These are phyloP conservation scores for Solea senegalensis DNA, from an alignment of 2,113 vertebrate species.

Conservation along the genomic window DNA sequence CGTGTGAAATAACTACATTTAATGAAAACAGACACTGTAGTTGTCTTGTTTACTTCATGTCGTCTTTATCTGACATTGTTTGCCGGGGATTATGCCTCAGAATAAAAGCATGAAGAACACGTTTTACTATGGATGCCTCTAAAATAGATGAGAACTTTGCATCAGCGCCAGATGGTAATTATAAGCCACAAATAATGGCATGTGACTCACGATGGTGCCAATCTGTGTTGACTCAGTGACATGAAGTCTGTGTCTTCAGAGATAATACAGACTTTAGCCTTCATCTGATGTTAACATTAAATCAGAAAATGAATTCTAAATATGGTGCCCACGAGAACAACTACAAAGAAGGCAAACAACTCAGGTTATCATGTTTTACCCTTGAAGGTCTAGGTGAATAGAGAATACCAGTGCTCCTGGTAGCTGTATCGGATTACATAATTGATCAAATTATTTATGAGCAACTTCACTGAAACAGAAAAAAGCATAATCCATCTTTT, in stretches of 20 bases:
- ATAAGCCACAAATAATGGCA: slow-evolving; percentile 59
- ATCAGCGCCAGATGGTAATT: slow-evolving; percentile 63
- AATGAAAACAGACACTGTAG: slow-evolving; percentile 57
- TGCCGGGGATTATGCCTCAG: slow-evolving; percentile 44
- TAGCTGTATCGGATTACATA: slow-evolving; percentile 46
- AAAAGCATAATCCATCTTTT: slow-evolving; percentile 35
- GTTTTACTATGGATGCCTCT: slow-evolving; percentile 50
- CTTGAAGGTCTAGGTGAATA: not conserved
- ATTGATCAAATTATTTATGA: slow-evolving; percentile 59
- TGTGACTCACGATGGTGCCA: slow-evolving; percentile 26
- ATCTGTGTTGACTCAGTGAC: slow-evolving; percentile 61
- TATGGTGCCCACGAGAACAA: not conserved
- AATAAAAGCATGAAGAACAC: slow-evolving; percentile 55
- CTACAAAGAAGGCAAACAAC: not conserved
- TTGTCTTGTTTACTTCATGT: slow-evolving; percentile 57
- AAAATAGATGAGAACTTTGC: slow-evolving; percentile 59
- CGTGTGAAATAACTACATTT: slow-evolving; percentile 26
- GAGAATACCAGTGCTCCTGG: not conserved
- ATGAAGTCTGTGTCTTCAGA: slow-evolving; percentile 48
- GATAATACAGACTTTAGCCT: slow-evolving; percentile 45
- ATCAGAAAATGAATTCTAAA: slow-evolving; percentile 13
- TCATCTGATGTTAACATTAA: slow-evolving; percentile 8
- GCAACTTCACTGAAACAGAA: slow-evolving; percentile 45
- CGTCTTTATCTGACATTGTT: slow-evolving; percentile 40
- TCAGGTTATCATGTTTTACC: slow-evolving; percentile 8